Evolutionary conservation across 2,888 invertebrate genomes (phyloP), one percentile per base, ranked within the genome.

Genomic region (Dynastes hyllus): DNA sequence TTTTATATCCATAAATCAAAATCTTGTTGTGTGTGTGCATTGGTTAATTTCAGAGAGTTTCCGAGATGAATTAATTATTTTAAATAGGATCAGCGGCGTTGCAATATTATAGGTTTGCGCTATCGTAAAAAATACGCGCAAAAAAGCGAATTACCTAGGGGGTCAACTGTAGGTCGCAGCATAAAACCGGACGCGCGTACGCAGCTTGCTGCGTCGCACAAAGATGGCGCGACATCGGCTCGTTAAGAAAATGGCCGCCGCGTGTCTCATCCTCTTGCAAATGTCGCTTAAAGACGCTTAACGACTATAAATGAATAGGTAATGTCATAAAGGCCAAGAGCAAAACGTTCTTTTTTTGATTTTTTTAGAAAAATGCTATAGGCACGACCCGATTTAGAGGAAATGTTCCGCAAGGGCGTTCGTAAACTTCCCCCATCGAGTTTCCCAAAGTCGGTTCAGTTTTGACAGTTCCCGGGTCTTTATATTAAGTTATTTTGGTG

Each of bases 41-140:
- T 75, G 73, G 61, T 75, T 75, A 75, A 40, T 75, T 75, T 75
- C 73, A 75, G 73, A 75, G 73, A 45, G 37, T 22, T 16, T 3
- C 9, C 73, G 58, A 61, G 69, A 69, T 5, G 32, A 58, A 55
- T 16, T 55, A 55, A 3, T 55, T 16, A 6, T 58, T 58, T 22
- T 22, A 58, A 58, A 58, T 58, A 58, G 55, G 53, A 22, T 8
- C 55, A 8, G 37, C 27, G 45, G 4, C 22, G 50, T 67, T 9
- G 22, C 55, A 16, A 58, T 8, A 16, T 22, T 22, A n/a, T 22
- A 53, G 55, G 55, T 58, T 67, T 13, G 22, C 66, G 45, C 66
- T 16, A 22, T 45, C 11, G 8, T 11, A 45, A 45, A 45, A 45
- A 45, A 45, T 11, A 45, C 45, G 45, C 11, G 45, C 45, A 45